Percentiles rank a stretch among this genome's conserved stretches.
Evolutionary conservation across 2,797 vertebrate species (phyloP).

Genomic region (Typhlichthys eigenmanni): DNA sequence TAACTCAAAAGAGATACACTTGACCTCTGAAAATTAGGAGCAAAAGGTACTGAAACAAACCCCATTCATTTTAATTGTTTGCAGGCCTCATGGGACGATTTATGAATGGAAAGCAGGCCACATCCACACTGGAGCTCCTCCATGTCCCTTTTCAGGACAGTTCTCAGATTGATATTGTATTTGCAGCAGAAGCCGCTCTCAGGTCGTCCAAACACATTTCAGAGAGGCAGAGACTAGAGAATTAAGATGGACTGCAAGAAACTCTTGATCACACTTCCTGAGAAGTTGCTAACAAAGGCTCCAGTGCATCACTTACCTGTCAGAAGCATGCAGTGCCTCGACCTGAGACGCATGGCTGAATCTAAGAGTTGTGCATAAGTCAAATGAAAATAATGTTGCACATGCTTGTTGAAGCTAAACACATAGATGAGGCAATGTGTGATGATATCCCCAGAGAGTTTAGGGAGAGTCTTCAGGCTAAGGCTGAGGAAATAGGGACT

Average conservation of each 20-base stretch:
- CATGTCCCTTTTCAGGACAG: slow-evolving; percentile 24
- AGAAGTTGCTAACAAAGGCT: too few relatives aligned
- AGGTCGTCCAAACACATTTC: slow-evolving; percentile 24
- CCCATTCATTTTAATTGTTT: too few relatives aligned
- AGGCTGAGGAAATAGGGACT: background rate
- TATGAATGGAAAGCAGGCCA: background rate
- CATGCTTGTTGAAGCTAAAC: slow-evolving; percentile 25
- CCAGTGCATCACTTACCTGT: too few relatives aligned
- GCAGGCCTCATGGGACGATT: slow-evolving; percentile 1
- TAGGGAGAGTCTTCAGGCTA: background rate
- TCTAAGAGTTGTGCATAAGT: background rate
- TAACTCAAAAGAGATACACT: too few relatives aligned
- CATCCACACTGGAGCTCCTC: slow-evolving; percentile 22
- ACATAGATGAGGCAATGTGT: slow-evolving; percentile 15
- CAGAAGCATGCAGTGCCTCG: too few relatives aligned
- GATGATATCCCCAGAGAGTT: slow-evolving; percentile 8
- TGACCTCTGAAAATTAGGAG: too few relatives aligned
- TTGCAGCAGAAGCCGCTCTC: slow-evolving; percentile 30
- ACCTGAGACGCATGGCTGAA: too few relatives aligned
- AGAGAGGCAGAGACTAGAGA: slow-evolving; percentile 26
- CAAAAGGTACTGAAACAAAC: too few relatives aligned
- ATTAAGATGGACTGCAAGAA: slow-evolving; percentile 30
- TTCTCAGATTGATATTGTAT: slow-evolving; percentile 12
- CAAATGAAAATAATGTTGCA: slow-evolving; percentile 31
- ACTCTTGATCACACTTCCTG: slow-evolving; percentile 1